Evolutionary conservation across 2,113 vertebrate genomes (phyloP).

Genomic region (Gobio gobio): DNA sequence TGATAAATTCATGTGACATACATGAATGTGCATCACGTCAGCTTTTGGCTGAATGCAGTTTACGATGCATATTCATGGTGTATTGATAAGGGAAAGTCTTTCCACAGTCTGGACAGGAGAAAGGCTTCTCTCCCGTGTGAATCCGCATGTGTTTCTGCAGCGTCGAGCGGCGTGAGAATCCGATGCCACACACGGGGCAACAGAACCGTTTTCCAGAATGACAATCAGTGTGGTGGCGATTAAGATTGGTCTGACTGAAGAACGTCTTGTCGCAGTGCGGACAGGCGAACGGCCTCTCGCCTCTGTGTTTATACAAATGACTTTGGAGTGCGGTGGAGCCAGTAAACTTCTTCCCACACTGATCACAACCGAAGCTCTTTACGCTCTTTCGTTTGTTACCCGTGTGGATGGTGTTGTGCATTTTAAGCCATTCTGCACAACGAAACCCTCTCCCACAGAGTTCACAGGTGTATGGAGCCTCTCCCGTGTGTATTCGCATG

Average conservation of each 20-base stretch:
- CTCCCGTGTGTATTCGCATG: constrained; percentile 50
- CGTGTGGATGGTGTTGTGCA: background rate
- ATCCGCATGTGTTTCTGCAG: constrained; percentile 41
- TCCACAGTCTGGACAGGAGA: constrained; percentile 23
- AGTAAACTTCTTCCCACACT: background rate
- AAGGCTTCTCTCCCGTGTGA: constrained; percentile 40
- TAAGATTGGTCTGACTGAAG: background rate
- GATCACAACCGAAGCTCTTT: background rate
- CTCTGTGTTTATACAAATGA: constrained; percentile 7
- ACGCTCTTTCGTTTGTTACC: background rate
- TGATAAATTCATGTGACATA: background rate
- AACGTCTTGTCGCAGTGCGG: background rate
- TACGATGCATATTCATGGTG: background rate
- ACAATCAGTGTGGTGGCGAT: background rate
- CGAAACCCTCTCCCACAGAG: constrained; percentile 15
- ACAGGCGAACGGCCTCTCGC: constrained; percentile 20
- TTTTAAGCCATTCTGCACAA: background rate
- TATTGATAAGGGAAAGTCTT: constrained; percentile 34
- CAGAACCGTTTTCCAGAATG: background rate
- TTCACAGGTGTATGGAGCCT: constrained; percentile 9
- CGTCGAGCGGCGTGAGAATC: background rate
- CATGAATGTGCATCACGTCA: background rate
- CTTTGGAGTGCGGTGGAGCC: background rate
- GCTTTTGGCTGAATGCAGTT: background rate
- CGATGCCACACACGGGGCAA: constrained; percentile 25